Percentiles rank a stretch among this genome's conserved stretches.
Evolutionary conservation across 2,113 vertebrate species (phyloP).

Genomic region (Macheiramphus alcinus): DNA sequence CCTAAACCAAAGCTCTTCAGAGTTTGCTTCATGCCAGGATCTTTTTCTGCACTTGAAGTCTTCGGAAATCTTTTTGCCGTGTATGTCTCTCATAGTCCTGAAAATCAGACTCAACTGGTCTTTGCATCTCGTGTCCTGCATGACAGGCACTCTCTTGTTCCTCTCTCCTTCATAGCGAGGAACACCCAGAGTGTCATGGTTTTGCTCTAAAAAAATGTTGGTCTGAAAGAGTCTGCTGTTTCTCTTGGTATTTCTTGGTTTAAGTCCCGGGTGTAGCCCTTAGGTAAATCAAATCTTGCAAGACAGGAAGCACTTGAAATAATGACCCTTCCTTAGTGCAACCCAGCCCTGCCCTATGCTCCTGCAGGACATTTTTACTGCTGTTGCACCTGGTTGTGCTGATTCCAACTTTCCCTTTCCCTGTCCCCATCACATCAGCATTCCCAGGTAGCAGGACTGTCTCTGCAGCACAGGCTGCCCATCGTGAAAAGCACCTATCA

Average conservation of each 20-base stretch:
- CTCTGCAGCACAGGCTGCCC: not conserved
- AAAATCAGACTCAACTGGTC: not conserved
- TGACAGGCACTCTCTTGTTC: not conserved
- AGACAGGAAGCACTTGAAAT: not conserved
- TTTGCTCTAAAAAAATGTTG: not conserved
- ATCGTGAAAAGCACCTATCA: not conserved
- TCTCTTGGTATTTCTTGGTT: not conserved
- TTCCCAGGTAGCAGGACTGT: not conserved
- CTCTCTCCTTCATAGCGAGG: not conserved
- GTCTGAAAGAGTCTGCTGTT: not conserved
- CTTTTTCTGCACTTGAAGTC: not conserved
- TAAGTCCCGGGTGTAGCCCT: not conserved
- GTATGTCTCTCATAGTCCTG: not conserved
- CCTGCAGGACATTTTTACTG: not conserved
- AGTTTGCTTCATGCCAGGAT: not conserved
- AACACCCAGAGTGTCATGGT: fast-evolving
- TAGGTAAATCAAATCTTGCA: not conserved
- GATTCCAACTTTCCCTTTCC: no score
- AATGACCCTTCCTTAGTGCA: no score
- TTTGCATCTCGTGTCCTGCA: not conserved
- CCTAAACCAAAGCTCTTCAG: not conserved
- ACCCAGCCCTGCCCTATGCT: not conserved
- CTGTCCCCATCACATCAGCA: not conserved
- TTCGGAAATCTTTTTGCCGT: not conserved
- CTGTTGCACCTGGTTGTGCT: not conserved